Evolutionary conservation across 2,797 vertebrate species (phyloP), one percentile per base, ranked within the genome.

Genomic region (Poecilia gillii): DNA sequence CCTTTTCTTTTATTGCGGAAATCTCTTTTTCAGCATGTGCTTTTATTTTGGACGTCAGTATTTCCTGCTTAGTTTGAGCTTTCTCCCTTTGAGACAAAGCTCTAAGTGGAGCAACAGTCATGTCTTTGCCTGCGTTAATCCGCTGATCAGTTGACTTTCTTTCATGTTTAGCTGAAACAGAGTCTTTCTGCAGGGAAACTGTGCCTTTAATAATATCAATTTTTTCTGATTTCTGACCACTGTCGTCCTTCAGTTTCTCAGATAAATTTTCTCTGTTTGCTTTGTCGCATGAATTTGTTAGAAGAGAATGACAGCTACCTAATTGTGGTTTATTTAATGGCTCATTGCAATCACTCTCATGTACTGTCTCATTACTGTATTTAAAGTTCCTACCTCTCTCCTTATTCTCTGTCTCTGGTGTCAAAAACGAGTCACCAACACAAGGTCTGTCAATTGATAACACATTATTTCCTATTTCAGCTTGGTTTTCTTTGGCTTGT

Each of bases 21-120:
- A 96, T 96, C 85, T 96, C 96, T 81, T 96, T 96, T 86, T 96
- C 95, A 53, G 96, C 96, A 73, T 96, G 95, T 81, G 96, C 96
- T 93, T 96, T 96, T 77, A 96, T 93, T 90, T 93, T 96, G 6
- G 95, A 96, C 0, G 96, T 96, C 75, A 96, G 89, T 51, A 96
- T 95, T 81, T 96, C 95, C 74, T 96, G 96, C 86, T 96, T 96
- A 55, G 92, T 94, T 88, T 95, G 94, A 77, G 90, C 84, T 92
- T 89, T 95, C 59, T 96, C 96, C 87, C 94, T 96, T 64, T 87
- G 85, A 57, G 91, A 85, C 75, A 91, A 12, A 43, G 78, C 28
- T 84, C 75, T 94, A 14, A 74, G 74, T 76, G 91, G 82, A 5
- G 77, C 79, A n/a, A 78, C 77, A 75, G 90, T 82, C 2, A 47